Evolutionary conservation across 2,113 vertebrate genomes (phyloP), one percentile per base, ranked within the genome.

Genomic region (Perca fluviatilis): DNA sequence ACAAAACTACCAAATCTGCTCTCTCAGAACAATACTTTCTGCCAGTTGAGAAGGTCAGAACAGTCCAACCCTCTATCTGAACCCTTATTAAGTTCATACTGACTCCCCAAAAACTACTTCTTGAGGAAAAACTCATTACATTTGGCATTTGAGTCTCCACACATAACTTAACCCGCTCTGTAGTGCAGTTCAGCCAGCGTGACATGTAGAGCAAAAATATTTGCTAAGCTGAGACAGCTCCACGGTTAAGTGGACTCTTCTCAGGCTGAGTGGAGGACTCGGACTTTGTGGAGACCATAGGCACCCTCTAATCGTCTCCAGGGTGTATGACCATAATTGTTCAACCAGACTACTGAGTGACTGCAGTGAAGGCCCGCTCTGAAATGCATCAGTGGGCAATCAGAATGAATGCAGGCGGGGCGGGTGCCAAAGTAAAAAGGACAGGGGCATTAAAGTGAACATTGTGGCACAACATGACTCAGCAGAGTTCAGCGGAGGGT

Each of bases 21-120:
- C 77, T 43, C 62, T 66, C 21, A 58, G 51, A 91, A 85, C 82
- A 85, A 85, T 58, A 47, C n/a, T 16, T n/a, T 86, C 50, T 51
- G 30, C 69, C 18, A 47, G 40, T 14, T 82, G 73, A 83, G 73
- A 75, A 66, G 83, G 86, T 79, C 86, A 87, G 51, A 64, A 25
- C 58, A 30, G 65, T 49, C 80, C 68, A 46, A 36, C 6, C 63
- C 77, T 82, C 60, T 74, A 78, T 27, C 58, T 57, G 60, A 83
- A 75, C 66, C 33, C 74, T 71, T 36, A 78, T 56, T 86, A 53
- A 73, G 81, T 75, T 74, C 81, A 51, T 10, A 53, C 30, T 1
- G 27, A 84, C 80, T 75, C 61, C 10, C 13, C 25, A 66, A 61
- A 67, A 77, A 76, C 25, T 9, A 49, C n/a, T 65, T 15, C 46